Evolutionary conservation across 2,113 vertebrate genomes (phyloP), one percentile per base, ranked within the genome.

Genomic region (Thoracochromis brauschi): DNA sequence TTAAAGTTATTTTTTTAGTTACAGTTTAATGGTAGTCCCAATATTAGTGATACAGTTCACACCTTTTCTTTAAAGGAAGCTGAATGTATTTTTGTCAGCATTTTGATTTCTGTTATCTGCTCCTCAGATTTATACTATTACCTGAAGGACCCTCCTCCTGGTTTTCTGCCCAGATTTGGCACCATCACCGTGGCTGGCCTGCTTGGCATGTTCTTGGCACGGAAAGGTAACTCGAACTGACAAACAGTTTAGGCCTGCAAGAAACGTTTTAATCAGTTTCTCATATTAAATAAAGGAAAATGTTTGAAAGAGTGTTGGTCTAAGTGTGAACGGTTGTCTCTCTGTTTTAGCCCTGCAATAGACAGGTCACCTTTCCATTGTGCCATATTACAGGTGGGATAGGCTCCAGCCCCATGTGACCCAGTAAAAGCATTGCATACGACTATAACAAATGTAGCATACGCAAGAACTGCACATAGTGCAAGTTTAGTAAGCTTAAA

Each of bases 131-230:
- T 95, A 13, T 98, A 96, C 83, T 88, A 97, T 91, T 99, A 97
- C 95, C 92, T 99, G 91, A 98, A 97, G 96, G 97, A 98, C 88
- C 97, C 98, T 5, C 97, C 98, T 6, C 95, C 94, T 78, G 97
- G 97, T 12, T 98, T 98, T 88, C 87, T 98, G 51, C 97, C 97
- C 42, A 97, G 96, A 93, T 85, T 96, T 6, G 94, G 96, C 58
- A 93, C 97, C 21, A 96, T 99, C 94, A 95, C 96, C 1, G 84
- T 97, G 94, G 97, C 97, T 31, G 97, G 98, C 85, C 92, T 99
- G 81, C 93, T 96, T 38, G 98, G 98, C n/a, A 63, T 97, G 58
- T 84, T 97, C 83, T 91, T 98, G 91, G 95, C 97, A 51, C 97
- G 97, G 81, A 97, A 96, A 97, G 98, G 97, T 98, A 96, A 90